Evolutionary conservation across 23 tunicate genomes (phyloP), one percentile per base, ranked within the genome.

Genomic region (Oikopleura dioica): DNA sequence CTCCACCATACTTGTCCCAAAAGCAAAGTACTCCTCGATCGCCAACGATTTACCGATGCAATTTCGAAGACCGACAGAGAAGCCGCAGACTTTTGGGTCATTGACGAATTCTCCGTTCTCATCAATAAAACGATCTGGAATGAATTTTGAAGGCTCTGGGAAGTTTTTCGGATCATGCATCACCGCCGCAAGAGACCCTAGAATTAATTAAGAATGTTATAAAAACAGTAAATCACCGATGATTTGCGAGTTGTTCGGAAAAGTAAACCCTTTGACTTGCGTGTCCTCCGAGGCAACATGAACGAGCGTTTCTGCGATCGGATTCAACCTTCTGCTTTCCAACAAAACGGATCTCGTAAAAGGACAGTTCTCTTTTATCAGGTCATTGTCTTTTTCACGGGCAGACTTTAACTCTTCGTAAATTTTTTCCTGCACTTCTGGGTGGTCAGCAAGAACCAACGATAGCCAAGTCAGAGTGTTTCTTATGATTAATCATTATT

Each of bases 21-120:
- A n/a, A n/a, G n/a, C n/a, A n/a, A n/a, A n/a, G n/a, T n/a, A n/a
- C n/a, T n/a, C n/a, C n/a, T n/a, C n/a, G n/a, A n/a, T n/a, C n/a
- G 72, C 72, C 72, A 63, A 63, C 26, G 16, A 31, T 63, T 63
- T 63, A 2, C 72, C 72, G 26, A 63, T 63, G 33, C 72, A 63
- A 63, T 63, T 63, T 24, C 72, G 72, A 2, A 63, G 33, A 2
- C 72, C 72, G 30, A 63, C 4, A 63, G 72, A 63, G 26, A 63
- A 63, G 5, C 4, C 5, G 33, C 72, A 63, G 2, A 63, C 72
- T 23, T 31, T 23, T 12, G 26, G 16, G 26, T 63, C 72, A 63
- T 63, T 63, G 32, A 21, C 33, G 72, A 63, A 63, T 28, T 63
- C 26, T 63, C 72, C 72, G 72, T 63, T 28, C 16, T 44, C 55